Conservation (phyloP, 2,113 vertebrate genomes). For the Hoplias malabaricus region DNA sequence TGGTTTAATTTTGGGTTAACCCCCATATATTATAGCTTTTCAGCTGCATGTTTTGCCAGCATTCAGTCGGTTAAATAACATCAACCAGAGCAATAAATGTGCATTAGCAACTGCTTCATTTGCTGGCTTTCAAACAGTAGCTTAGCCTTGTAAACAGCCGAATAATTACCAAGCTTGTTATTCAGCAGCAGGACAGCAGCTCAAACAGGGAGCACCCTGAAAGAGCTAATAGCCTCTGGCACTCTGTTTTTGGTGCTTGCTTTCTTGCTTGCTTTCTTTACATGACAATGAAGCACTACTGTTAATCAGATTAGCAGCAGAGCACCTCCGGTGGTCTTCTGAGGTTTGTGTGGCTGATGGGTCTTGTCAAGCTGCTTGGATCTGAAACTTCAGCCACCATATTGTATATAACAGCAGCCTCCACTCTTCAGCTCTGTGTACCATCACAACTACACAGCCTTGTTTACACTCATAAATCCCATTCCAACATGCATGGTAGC, state of each 20-base stretch:
- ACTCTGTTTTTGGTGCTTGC: conserved; percentile 28
- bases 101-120: neutral
- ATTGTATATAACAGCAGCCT: conserved; percentile 18
- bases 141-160: neutral
- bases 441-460: neutral
- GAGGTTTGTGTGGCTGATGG: neutral
- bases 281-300: neutral
- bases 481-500: too few species aligned
- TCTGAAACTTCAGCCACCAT: conserved; percentile 21
- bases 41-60: neutral
- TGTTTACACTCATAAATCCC: too few species aligned
- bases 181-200: neutral
- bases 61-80: neutral
- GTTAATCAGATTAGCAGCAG: conserved; percentile 29
- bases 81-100: neutral
- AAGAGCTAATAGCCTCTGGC: conserved; percentile 7
- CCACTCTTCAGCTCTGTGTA: conserved; percentile 2
- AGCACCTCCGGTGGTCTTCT: neutral
- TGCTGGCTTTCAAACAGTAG: neutral
- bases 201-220: neutral
- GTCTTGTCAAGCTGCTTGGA: neutral
- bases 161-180: neutral
- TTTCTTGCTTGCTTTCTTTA: neutral
- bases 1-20: neutral
- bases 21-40: neutral